Evolutionary conservation across 2,888 invertebrate species (phyloP).

Genomic region (Limnephilus rhombicus): DNA sequence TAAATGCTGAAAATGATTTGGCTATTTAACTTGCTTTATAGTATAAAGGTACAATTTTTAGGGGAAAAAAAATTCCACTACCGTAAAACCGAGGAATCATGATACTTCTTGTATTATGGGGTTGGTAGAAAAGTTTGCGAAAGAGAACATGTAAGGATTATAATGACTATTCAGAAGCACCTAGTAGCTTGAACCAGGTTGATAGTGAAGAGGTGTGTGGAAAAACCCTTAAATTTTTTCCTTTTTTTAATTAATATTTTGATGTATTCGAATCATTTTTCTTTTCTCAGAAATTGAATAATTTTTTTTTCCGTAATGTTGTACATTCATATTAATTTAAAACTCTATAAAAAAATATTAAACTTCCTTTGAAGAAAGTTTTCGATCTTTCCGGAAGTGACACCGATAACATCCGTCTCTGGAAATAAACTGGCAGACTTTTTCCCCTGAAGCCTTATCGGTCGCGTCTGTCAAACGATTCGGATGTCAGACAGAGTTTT

Average conservation of each 20-base stretch:
- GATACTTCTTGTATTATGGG: background rate
- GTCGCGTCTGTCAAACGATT: slow-evolving; percentile 3
- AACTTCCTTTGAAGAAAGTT: slow-evolving; percentile 27
- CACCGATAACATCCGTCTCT: slow-evolving; percentile 52
- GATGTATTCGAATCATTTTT: background rate
- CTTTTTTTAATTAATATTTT: background rate
- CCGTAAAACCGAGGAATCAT: background rate
- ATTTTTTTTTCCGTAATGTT: background rate
- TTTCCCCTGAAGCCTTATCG: slow-evolving; percentile 48
- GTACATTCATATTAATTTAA: background rate
- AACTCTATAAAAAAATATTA: background rate
- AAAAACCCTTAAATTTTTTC: background rate
- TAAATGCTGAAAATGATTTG: background rate
- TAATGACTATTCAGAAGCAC: too few relatives aligned
- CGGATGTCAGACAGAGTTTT: background rate
- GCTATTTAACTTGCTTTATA: background rate
- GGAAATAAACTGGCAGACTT: slow-evolving; percentile 58
- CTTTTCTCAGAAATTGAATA: background rate
- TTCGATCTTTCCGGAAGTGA: slow-evolving; percentile 49
- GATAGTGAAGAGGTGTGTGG: background rate
- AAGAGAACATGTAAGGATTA: background rate
- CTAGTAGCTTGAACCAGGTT: background rate
- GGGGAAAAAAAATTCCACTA: too few relatives aligned
- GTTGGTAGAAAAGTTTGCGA: background rate
- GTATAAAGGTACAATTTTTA: too few relatives aligned